Conservation (phyloP, 2,113 vertebrate genomes). For the Bucco capensis region DNA sequence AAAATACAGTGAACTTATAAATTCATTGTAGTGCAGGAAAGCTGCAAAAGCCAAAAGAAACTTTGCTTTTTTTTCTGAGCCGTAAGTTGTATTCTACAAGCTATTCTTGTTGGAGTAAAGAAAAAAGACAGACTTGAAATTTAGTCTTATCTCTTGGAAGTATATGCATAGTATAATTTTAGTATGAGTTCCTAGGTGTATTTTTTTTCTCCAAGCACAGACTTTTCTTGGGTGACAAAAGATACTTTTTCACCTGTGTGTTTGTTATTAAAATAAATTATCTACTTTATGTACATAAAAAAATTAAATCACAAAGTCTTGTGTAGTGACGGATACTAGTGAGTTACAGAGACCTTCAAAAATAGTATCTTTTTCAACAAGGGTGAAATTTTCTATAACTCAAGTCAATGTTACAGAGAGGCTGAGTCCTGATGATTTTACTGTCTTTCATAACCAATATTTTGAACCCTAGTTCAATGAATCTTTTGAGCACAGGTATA, state of each 20-base stretch:
- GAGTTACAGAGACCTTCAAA: not conserved
- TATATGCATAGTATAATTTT: not conserved
- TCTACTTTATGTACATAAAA: not conserved
- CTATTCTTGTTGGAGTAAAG: not conserved
- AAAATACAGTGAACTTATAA: not conserved
- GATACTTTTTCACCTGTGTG: not conserved
- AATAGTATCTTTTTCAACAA: not conserved
- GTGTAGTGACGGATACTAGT: not conserved
- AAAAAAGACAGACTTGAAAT: not conserved
- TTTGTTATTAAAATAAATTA: not conserved
- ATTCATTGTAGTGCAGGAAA: not conserved
- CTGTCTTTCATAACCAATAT: not conserved
- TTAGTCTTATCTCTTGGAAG: not conserved
- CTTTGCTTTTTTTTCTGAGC: not conserved
- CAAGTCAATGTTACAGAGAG: not conserved
- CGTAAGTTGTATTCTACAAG: not conserved
- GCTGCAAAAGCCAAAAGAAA: not conserved
- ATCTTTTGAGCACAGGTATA: not conserved
- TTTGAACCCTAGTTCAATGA: not conserved
- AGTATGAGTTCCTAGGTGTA: not conserved
- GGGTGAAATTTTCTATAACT: not conserved
- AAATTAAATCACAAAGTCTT: not conserved
- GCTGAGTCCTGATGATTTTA: not conserved
- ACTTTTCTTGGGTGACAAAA: not conserved
- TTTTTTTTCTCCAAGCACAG: not conserved